Evolutionary conservation across 2,888 invertebrate species (phyloP), one percentile per base, ranked within the genome.

Genomic region (Lucinisca nassula): DNA sequence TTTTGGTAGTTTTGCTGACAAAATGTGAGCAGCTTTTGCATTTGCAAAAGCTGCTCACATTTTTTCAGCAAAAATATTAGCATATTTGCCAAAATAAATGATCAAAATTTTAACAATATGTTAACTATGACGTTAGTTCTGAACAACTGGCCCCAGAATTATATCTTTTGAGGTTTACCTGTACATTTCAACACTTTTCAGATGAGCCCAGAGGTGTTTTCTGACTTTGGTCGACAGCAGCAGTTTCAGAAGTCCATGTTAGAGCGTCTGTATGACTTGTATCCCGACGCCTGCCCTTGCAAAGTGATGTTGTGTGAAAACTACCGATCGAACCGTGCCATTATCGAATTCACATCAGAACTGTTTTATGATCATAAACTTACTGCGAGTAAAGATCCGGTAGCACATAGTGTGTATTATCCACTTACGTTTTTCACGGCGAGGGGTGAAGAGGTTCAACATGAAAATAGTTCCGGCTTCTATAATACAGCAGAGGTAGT

Each of bases 351-450:
- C 94, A 98, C 98, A 0, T 98, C 98, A 0, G 98, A 98, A 92
- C 97, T 98, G 3, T 98, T 98, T 95, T 98, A 98, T 95, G 98
- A 98, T 84, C 97, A 98, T 92, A 97, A 98, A 93, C 96, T 98
- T 77, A 97, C 98, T 76, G 97, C 98, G 21, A 98, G 98, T 79
- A 98, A 98, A 32, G 97, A 97, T 91, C 97, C 98, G 93, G 97
- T 97, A 0, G 96, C 97, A 0, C 98, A 98, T 95, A 97, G 97
- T 30, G 97, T 97, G 67, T 97, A 97, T 94, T 97, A 97, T 94
- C 98, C 98, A 0, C 96, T 98, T 12, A 98, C 98, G 6, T 98
- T 98, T 96, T 98, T 98, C 95, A 98, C 98, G 0, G 98, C 98
- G 0, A 97, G 98, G 72, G 98, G 98, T 0, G 97, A 98, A 95